phyloP scores from a whole-genome alignment of 2,797 vertebrate genomes.

The Vultur gryphus region DNA sequence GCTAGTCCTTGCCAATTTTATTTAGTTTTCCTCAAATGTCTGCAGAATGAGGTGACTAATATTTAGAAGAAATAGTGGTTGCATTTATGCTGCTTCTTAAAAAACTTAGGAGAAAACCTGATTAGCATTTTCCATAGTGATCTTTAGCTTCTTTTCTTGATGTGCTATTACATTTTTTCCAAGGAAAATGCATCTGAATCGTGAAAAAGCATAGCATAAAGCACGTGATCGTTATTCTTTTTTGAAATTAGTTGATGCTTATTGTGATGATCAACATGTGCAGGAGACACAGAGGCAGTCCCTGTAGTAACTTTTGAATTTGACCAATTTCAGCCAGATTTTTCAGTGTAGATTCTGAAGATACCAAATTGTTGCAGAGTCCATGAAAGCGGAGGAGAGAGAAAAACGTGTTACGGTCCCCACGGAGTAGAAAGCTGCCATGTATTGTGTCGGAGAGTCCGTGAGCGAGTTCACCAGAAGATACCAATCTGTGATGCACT shows the following conservation, averaged over 20 bases:
- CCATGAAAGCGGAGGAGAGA: neutral
- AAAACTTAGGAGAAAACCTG: neutral
- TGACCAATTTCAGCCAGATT: neutral
- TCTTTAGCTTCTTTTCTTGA: neutral
- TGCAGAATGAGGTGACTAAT: neutral
- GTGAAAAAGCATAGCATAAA: neutral
- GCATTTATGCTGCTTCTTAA: neutral
- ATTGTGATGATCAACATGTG: neutral
- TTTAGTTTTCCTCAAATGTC: neutral
- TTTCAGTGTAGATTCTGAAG: neutral
- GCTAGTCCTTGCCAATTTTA: neutral
- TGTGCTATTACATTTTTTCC: neutral
- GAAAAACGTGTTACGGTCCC: neutral
- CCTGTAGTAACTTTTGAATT: neutral
- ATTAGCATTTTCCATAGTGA: neutral
- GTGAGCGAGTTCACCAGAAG: neutral
- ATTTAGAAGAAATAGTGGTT: neutral
- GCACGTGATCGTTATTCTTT: neutral
- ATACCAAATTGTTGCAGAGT: neutral
- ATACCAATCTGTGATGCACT: neutral
- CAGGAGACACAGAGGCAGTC: neutral
- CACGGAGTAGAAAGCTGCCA: fast-evolving
- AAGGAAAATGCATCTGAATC: neutral
- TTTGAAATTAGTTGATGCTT: neutral
- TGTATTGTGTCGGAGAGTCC: neutral